Evolutionary conservation across 1,140 invertebrate genomes (phyloP), one percentile per base, ranked within the genome.

Genomic region (Brachionus asplanchnoidis): DNA sequence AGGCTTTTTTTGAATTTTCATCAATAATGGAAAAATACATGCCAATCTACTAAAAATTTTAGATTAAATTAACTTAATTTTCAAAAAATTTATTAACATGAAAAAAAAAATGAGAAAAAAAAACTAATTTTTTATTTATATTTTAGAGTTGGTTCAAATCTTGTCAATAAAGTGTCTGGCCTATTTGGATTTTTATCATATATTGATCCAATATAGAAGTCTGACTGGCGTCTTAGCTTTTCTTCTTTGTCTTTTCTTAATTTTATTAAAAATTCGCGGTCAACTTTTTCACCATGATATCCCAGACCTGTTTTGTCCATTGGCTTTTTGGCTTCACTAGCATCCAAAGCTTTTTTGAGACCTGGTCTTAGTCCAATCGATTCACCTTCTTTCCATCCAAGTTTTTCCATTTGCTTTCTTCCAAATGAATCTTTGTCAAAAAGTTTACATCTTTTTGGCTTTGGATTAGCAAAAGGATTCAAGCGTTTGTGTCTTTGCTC

Each of bases 341-440:
- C 82, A 26, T 88, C 87, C 28, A 90, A 79, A 66, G 89, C 89
- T 65, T 89, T 87, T 26, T 86, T 84, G 11, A 89, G 88, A 9
- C 89, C 89, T 20, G 77, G 73, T 1, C 79, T 9, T 4, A 86
- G 86, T 14, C 92, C 92, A 8, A 93, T 86, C 56, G 91, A 91
- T 83, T 88, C 65, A 6, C 92, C 92, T 75, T 91, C 89, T 66
- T 87, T 88, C 92, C 92, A 93, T 2, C 92, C 92, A 77, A 91
- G 89, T 77, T 89, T 89, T 86, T 91, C 90, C 87, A 92, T 83
- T 46, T 93, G 86, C 85, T 89, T 90, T 36, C 91, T 86, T 12
- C 91, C 92, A 86, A 90, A 82, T 2, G 88, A 88, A 85, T 87
- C 65, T 7, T 42, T 79, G 40, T 50, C 17, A 26, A 50, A 80